A percentile compares a stretch with the other conserved stretches of the same genome.
These are phyloP conservation scores for Lepisosteus osseus DNA, from an alignment of 2,113 vertebrate species.

Conservation along the genomic window DNA sequence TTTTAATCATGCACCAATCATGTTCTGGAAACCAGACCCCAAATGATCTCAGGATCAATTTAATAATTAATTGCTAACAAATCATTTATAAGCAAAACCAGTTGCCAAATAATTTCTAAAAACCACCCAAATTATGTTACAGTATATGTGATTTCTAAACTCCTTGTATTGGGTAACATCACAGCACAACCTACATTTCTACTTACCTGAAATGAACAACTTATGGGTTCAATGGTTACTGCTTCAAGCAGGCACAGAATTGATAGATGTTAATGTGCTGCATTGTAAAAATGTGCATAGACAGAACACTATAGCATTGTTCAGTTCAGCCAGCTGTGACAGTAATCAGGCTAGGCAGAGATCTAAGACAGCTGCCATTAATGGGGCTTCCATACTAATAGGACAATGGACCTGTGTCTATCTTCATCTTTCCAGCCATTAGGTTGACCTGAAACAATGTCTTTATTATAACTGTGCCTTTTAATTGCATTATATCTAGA, in stretches of 20 bases:
- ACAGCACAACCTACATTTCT: slow-evolving; percentile 38
- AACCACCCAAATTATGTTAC: not conserved
- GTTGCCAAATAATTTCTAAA: slow-evolving; percentile 20
- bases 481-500: too few species aligned
- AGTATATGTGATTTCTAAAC: not conserved
- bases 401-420: slow-evolving; percentile 12
- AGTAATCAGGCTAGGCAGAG: slow-evolving; percentile 73
- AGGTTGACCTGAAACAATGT: slow-evolving; percentile 16
- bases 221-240: not conserved
- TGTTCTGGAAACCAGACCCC: not conserved
- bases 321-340: slow-evolving; percentile 51
- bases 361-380: slow-evolving; percentile 71
- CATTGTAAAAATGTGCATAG: slow-evolving; percentile 14
- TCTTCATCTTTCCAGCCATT: slow-evolving; percentile 3
- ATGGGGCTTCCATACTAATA: slow-evolving; percentile 50
- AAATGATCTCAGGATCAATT: slow-evolving; percentile 40
- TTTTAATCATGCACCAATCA: not conserved
- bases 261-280: slow-evolving; percentile 19
- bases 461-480: too few species aligned
- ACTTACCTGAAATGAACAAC: slow-evolving; percentile 17
- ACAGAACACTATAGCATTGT: not conserved
- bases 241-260: not conserved
- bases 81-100: slow-evolving; percentile 52
- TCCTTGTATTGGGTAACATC: not conserved
- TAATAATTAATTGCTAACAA: slow-evolving; percentile 54